Evolutionary conservation across 2,888 invertebrate species (phyloP), one percentile per base, ranked within the genome.

Genomic region (Dasysyrphus tricinctus): DNA sequence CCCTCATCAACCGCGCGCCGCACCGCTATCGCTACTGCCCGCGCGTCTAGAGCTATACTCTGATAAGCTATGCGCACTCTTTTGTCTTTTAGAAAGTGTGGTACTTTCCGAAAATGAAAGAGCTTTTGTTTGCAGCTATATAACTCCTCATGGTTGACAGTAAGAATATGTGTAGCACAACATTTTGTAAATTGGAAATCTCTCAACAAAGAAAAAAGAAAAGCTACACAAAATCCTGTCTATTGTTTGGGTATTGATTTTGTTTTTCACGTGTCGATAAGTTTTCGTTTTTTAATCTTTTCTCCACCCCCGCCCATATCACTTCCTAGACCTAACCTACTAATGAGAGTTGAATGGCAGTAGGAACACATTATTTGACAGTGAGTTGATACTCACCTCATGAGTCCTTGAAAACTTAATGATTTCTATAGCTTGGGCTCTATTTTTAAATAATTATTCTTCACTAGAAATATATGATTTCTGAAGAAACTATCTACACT

Each of bases 91-190:
- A 0, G 2, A 49, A 67, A 49, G n/a, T 34, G 37, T 49, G 34
- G 49, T 49, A 16, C 34, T 19, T 37, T 49, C 34, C 37, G 4
- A 34, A 67, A 67, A 67, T 34, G 34, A 16, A 67, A 49, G 67
- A 49, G 67, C 67, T 67, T 67, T 67, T 49, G 19, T 54, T 51
- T 54, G n/a, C n/a, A 37, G 51, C 69, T 39, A 69, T 39, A 69
- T 69, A 69, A 54, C 51, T 54, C 39, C 39, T 51, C 63, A 44
- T 39, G 34, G 3, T 54, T 69, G 51, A 69, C 47, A 49, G 19
- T 49, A 14, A 49, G 47, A 47, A 29, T 44, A 44, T 63, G n/a
- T 44, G 73, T 37, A 34, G 29, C 11, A 39, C 39, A 34, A 67
- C 42, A 49, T 49, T 32, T 67, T 49, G 49, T 56, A 56, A 72